These are phyloP conservation scores for Chunga burmeisteri DNA, from an alignment of 2,113 vertebrate species.

Conservation along the genomic window DNA sequence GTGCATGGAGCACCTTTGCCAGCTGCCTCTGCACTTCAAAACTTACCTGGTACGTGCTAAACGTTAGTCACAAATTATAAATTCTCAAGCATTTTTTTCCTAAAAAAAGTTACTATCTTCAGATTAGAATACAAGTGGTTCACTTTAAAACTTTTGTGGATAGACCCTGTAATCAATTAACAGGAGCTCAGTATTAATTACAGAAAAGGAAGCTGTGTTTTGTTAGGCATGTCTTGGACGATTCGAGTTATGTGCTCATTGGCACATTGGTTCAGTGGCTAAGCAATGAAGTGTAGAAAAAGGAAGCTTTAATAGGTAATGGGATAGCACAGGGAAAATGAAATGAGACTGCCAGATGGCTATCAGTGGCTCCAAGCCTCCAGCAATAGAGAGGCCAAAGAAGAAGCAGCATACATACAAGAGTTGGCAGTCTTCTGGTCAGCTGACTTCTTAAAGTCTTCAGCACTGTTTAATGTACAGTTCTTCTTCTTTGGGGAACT, in stretches of 20 bases:
- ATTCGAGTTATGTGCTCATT: neutral
- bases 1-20: fast-evolving
- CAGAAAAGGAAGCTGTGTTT: neutral
- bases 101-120: neutral
- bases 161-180: neutral
- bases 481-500: neutral
- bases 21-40: neutral
- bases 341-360: conserved; percentile 5
- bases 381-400: neutral
- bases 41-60: neutral
- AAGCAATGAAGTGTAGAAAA: neutral
- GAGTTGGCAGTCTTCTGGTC: neutral
- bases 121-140: neutral
- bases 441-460: neutral
- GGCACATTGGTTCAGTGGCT: neutral
- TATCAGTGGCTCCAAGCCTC: neutral
- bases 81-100: neutral
- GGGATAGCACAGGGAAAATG: neutral
- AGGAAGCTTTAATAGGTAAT: neutral
- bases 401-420: neutral
- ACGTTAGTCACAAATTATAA: neutral
- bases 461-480: neutral
- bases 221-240: neutral
- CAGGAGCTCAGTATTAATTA: neutral
- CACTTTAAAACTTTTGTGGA: neutral